Evolutionary conservation across 2,113 vertebrate genomes (phyloP).

Genomic region (Forbesichthys papilliferus): DNA sequence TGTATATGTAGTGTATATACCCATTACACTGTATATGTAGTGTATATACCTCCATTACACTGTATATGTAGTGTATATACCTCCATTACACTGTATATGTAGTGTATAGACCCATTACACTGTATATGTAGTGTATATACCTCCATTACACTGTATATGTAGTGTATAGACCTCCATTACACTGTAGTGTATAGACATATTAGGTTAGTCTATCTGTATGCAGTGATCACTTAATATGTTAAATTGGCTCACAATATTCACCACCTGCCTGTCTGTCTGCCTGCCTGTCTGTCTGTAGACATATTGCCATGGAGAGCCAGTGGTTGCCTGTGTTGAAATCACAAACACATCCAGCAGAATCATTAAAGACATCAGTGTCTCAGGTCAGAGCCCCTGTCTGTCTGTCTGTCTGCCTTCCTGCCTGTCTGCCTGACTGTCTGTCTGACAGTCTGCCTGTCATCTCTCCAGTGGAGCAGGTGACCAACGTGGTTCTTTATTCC

Average conservation of each 20-base stretch:
- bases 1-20: too few species aligned
- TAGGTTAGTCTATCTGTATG: too few species aligned
- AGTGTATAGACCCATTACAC: too few species aligned
- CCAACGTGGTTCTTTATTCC: conserved; percentile 90
- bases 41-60: too few species aligned
- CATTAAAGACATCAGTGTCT: conserved; percentile 85
- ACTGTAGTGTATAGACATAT: background rate
- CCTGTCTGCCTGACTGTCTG: conserved; percentile 11
- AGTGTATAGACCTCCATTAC: too few species aligned
- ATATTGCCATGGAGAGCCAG: conserved; percentile 88
- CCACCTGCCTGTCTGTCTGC: background rate
- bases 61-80: too few species aligned
- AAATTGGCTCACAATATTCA: background rate
- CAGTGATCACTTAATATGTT: background rate
- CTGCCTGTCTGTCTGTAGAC: conserved; percentile 67
- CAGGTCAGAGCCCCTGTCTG: conserved; percentile 74
- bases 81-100: too few species aligned
- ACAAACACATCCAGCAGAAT: conserved; percentile 88
- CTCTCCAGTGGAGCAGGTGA: conserved; percentile 86
- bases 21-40: too few species aligned
- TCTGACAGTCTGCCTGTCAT: conserved; percentile 3
- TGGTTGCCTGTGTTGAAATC: conserved; percentile 82
- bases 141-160: too few species aligned
- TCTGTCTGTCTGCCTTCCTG: background rate
- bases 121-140: too few species aligned